phyloP scores from a whole-genome alignment of 2,113 vertebrate species.

The Lota lota region DNA sequence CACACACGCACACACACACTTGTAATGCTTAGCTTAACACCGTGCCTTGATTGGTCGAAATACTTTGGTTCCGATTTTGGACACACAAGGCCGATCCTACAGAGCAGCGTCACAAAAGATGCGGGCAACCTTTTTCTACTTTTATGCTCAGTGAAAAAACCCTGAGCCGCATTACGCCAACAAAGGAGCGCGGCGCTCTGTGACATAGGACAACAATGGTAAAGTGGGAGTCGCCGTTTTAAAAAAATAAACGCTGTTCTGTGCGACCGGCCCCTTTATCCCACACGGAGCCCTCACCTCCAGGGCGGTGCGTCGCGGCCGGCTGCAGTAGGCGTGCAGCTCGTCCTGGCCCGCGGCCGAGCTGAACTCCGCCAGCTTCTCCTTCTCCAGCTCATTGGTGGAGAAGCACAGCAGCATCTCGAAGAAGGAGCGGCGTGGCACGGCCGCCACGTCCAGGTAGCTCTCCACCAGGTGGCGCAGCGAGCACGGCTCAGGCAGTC shows the following conservation, averaged over 20 bases:
- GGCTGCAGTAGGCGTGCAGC: constrained; percentile 84
- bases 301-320: constrained; percentile 82
- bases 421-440: constrained; percentile 92
- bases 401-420: constrained; percentile 82
- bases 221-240: no score
- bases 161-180: no score
- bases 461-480: constrained; percentile 75
- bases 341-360: constrained; percentile 85
- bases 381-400: constrained; percentile 75
- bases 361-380: constrained; percentile 87
- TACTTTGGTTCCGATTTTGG: no score
- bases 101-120: no score
- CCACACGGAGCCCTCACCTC: constrained; percentile 73
- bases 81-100: no score
- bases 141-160: no score
- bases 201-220: no score
- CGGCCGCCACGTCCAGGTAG: constrained; percentile 83
- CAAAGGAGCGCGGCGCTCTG: no score
- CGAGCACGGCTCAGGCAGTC: constrained; percentile 82
- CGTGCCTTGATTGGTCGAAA: no score
- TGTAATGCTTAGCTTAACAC: no score
- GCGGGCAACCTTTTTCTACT: no score
- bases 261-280: not conserved
- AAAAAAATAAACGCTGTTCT: no score
- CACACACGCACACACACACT: constrained; percentile 3